Percentiles rank a stretch among this genome's conserved stretches.
Conservation (phyloP, 2,113 vertebrate species). For the Emydura subglobosa region DNA sequence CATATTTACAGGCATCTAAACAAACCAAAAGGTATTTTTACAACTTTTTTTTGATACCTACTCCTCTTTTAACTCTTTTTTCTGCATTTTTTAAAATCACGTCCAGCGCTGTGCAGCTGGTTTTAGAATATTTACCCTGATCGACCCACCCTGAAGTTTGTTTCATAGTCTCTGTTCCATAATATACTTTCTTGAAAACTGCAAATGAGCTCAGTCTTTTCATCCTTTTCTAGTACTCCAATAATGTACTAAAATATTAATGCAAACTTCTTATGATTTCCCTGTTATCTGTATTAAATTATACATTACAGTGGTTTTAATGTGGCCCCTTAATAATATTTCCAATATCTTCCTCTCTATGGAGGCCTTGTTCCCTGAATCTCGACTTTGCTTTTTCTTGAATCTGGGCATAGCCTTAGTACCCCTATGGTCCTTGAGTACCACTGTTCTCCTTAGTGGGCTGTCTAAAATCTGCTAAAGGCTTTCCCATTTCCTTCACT, state of each 20-base stretch:
- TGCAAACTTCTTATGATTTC: constrained; percentile 17
- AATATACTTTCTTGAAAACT: background rate
- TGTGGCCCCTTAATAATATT: constrained; percentile 29
- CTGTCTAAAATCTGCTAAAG: constrained; percentile 58
- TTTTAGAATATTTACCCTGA: background rate
- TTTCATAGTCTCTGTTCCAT: background rate
- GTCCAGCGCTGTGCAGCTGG: background rate
- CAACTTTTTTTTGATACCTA: background rate
- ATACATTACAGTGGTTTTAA: constrained; percentile 28
- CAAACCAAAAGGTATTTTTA: constrained; percentile 30
- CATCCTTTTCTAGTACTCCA: background rate
- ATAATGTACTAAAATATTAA: background rate
- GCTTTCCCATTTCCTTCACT: constrained; percentile 63
- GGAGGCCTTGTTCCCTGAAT: constrained; percentile 7
- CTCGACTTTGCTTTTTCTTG: constrained; percentile 37
- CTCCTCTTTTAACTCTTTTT: background rate
- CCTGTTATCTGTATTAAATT: background rate
- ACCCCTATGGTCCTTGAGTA: constrained; percentile 32
- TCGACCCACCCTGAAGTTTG: background rate
- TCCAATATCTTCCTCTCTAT: constrained; percentile 44
- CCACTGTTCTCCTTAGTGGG: constrained; percentile 23
- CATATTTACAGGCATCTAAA: constrained; percentile 53
- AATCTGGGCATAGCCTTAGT: constrained; percentile 43
- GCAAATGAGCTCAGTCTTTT: background rate
- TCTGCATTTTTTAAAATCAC: background rate